Conservation (phyloP, 2,888 invertebrate species). For the Catocala nupta region DNA sequence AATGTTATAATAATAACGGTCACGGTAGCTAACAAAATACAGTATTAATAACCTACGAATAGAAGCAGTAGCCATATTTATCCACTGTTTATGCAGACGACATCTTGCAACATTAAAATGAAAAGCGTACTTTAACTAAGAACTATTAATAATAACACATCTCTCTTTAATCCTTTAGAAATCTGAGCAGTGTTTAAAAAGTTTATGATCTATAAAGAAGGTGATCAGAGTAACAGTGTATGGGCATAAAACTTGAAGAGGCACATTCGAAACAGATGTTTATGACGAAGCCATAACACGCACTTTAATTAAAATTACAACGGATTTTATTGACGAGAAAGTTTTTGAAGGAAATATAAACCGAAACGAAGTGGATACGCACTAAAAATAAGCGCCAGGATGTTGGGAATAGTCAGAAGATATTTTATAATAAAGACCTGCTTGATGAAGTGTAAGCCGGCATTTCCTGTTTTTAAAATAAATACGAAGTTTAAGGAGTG, state of each 20-base stretch:
- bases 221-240: slow-evolving; percentile 14
- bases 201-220: slow-evolving; percentile 12
- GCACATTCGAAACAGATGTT: slow-evolving; percentile 32
- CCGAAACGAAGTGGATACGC: slow-evolving; percentile 6
- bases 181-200: neutral
- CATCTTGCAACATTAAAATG: too few species aligned
- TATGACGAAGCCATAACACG: slow-evolving; percentile 13
- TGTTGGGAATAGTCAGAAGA: slow-evolving; percentile 11
- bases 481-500: neutral
- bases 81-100: too few species aligned
- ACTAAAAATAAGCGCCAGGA: slow-evolving; percentile 14
- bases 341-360: slow-evolving; percentile 21
- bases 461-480: slow-evolving; percentile 15
- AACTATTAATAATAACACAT: too few species aligned
- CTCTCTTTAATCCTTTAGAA: neutral
- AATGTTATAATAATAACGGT: too few species aligned
- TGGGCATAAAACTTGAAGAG: slow-evolving; percentile 15
- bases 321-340: slow-evolving; percentile 18
- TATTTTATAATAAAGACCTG: slow-evolving; percentile 1
- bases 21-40: too few species aligned
- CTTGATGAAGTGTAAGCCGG: slow-evolving; percentile 10
- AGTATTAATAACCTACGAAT: too few species aligned
- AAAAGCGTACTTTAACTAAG: too few species aligned
- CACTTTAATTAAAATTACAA: slow-evolving; percentile 20
- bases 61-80: too few species aligned